Conservation (phyloP, 2,888 invertebrate genomes). For the Eristalis pertinax region DNA sequence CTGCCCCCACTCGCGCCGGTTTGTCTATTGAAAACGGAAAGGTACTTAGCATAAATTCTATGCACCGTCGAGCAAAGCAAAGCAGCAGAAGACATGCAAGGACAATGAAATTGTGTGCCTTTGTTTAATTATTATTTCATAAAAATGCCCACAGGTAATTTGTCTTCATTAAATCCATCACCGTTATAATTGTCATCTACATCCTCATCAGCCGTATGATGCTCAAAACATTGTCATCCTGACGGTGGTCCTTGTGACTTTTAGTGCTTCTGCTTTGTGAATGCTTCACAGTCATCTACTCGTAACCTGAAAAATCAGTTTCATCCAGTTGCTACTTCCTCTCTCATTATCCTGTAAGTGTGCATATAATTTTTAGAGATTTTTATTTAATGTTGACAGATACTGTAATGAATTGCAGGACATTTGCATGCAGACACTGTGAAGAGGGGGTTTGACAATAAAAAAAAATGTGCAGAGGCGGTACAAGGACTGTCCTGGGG, state of each 20-base stretch:
- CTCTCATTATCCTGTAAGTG: constrained; percentile 19
- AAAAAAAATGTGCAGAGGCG: not conserved
- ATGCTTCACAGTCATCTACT: constrained; percentile 10
- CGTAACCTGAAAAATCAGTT: constrained; percentile 12
- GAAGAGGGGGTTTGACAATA: not conserved
- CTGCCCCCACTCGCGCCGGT: constrained; percentile 9
- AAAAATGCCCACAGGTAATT: constrained; percentile 81
- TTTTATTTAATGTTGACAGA: constrained; percentile 11
- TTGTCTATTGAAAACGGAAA: constrained; percentile 30
- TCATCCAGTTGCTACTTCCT: constrained; percentile 1
- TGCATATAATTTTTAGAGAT: constrained; percentile 16
- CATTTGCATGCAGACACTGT: not conserved
- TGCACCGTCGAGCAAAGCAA: constrained; percentile 30
- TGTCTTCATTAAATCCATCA: constrained; percentile 81
- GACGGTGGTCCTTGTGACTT: constrained; percentile 57
- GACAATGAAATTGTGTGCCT: constrained; percentile 64
- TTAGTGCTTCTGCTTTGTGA: constrained; percentile 56
- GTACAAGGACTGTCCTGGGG: not conserved
- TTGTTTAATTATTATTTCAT: constrained; percentile 77
- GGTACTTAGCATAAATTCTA: constrained; percentile 72
- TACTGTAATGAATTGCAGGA: constrained; percentile 3
- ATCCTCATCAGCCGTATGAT: constrained; percentile 37
- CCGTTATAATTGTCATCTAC: constrained; percentile 66
- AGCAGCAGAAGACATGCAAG: constrained; percentile 52
- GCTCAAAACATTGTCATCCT: constrained; percentile 16